These are phyloP conservation scores for Phylloscopus collybita DNA, from an alignment of 2,797 vertebrate species.

Conservation along the genomic window DNA sequence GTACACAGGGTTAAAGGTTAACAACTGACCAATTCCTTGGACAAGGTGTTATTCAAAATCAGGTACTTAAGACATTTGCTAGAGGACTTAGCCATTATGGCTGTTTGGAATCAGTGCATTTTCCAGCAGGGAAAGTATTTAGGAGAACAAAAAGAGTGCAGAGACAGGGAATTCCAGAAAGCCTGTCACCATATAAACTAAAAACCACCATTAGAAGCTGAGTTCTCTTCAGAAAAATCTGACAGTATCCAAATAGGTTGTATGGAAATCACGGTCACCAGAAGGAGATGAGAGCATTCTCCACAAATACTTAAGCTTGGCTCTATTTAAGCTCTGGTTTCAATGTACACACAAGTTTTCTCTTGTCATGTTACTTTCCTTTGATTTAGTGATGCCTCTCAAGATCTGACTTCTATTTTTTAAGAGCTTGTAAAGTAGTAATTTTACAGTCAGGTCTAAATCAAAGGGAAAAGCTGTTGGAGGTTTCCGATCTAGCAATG, in stretches of 20 bases:
- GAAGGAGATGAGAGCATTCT: background rate
- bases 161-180: slow-evolving; percentile 72
- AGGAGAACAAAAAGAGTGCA: slow-evolving; percentile 68
- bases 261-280: background rate
- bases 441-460: background rate
- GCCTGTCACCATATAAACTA: slow-evolving; percentile 55
- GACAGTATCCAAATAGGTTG: slow-evolving; percentile 8
- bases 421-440: background rate
- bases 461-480: background rate
- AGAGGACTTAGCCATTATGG: slow-evolving; percentile 70
- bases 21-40: slow-evolving; percentile 72
- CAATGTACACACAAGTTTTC: background rate
- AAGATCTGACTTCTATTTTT: background rate
- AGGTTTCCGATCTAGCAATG: background rate
- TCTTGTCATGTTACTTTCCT: slow-evolving; percentile 24
- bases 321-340: slow-evolving; percentile 29
- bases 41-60: slow-evolving; percentile 79
- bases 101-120: slow-evolving; percentile 71
- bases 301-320: background rate
- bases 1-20: slow-evolving; percentile 77
- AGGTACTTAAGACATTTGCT: slow-evolving; percentile 81
- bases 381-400: slow-evolving; percentile 15
- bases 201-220: slow-evolving; percentile 31
- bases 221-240: slow-evolving; percentile 41
- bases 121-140: slow-evolving; percentile 75